Evolutionary conservation across 2,797 vertebrate genomes (phyloP).

Genomic region (Miichthys miiuy): DNA sequence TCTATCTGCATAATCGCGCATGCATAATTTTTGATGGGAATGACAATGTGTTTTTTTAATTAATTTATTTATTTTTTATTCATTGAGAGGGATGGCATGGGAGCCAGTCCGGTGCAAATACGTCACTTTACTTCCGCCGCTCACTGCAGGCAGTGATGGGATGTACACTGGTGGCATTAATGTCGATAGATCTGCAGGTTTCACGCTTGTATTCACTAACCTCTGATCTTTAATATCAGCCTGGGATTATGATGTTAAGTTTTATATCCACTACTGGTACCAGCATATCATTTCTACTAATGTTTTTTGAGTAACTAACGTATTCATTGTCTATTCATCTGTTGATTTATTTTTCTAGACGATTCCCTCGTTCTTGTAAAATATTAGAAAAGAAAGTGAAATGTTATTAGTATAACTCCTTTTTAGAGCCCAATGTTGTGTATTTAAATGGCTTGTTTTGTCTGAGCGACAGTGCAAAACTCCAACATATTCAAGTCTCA

Average conservation of each 20-base stretch:
- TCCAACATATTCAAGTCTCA: background rate
- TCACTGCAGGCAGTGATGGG: slow-evolving; percentile 25
- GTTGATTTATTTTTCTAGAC: background rate
- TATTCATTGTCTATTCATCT: background rate
- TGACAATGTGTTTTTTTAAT: background rate
- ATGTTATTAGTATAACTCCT: background rate
- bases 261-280: background rate
- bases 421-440: background rate
- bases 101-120: slow-evolving; percentile 29
- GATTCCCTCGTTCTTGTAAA: background rate
- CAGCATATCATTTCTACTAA: too few species aligned
- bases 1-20: background rate
- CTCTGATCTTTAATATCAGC: background rate
- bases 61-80: slow-evolving; percentile 1
- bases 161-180: background rate
- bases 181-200: background rate
- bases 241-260: background rate
- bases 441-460: background rate
- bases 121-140: slow-evolving; percentile 43
- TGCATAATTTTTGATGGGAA: background rate
- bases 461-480: background rate
- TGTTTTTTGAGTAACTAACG: background rate
- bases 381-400: background rate
- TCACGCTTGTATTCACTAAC: background rate
- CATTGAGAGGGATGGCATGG: slow-evolving; percentile 10